A percentile compares a stretch with the other conserved stretches of the same genome.
These are phyloP conservation scores for Platyrinchus mystaceus DNA, from an alignment of 2,797 vertebrate genomes.

Conservation along the genomic window DNA sequence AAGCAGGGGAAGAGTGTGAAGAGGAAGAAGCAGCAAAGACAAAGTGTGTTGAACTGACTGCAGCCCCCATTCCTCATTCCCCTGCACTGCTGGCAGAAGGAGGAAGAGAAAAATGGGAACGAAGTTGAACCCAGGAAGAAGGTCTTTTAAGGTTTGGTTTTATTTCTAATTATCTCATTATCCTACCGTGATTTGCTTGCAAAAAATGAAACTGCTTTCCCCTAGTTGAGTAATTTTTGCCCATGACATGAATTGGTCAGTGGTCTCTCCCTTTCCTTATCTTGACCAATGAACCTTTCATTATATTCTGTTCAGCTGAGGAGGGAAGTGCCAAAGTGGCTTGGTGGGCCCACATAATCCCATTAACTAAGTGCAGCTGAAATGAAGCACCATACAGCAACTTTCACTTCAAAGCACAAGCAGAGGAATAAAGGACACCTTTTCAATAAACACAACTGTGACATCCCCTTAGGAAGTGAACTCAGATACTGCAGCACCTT, in stretches of 20 bases:
- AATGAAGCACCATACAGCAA: not conserved
- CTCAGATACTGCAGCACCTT: not conserved
- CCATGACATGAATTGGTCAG: not conserved
- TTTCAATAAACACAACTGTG: not conserved
- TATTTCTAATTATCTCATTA: not conserved
- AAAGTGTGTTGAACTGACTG: not conserved
- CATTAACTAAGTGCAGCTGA: not conserved
- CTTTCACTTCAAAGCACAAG: not conserved
- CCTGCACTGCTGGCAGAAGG: fast-evolving
- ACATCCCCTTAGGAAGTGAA: not conserved
- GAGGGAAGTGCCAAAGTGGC: fast-evolving
- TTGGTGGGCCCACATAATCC: not conserved
- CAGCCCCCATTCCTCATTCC: fast-evolving
- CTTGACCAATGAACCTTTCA: fast-evolving
- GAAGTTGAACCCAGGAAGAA: not conserved
- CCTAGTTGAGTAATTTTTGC: not conserved
- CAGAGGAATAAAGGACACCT: not conserved
- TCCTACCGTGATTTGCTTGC: not conserved
- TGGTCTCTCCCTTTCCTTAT: not conserved
- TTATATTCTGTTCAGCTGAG: not conserved
- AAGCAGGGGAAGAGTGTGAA: not conserved
- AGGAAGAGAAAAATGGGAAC: not conserved
- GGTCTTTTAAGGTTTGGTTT: not conserved
- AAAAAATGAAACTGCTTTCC: not conserved
- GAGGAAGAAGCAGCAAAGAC: not conserved